Evolutionary conservation across 2,888 invertebrate species (phyloP).

Genomic region (Epiperipatus broadwayi): DNA sequence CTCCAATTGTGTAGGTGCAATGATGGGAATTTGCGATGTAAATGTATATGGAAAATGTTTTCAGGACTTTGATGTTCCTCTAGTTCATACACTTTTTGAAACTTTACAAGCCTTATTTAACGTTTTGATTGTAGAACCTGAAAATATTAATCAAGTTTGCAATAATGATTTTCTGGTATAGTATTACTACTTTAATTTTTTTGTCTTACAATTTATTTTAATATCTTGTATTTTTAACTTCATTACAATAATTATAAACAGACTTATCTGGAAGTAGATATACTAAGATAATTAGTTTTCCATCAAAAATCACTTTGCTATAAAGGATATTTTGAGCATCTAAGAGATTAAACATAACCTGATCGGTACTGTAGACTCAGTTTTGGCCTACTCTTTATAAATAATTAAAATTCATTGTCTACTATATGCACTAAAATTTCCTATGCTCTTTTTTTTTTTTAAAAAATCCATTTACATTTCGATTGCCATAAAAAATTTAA

Average conservation of each 20-base stretch:
- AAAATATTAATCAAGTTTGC: conserved; percentile 86
- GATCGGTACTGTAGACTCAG: too few species aligned
- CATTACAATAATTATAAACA: conserved; percentile 4
- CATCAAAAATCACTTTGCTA: too few species aligned
- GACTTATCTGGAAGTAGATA: conserved; percentile 10
- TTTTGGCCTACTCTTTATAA: too few species aligned
- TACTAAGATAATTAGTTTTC: too few species aligned
- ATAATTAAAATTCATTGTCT: too few species aligned
- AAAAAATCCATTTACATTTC: too few species aligned
- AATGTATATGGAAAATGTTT: conserved; percentile 84
- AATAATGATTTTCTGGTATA: conserved; percentile 79
- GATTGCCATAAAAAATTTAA: too few species aligned
- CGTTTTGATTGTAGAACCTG: conserved; percentile 77
- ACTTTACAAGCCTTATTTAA: conserved; percentile 88
- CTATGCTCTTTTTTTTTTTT: too few species aligned
- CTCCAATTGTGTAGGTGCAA: conserved; percentile 47
- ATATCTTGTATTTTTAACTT: neutral
- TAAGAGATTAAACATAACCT: too few species aligned
- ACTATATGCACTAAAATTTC: too few species aligned
- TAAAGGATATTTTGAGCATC: too few species aligned
- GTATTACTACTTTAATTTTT: conserved; percentile 20
- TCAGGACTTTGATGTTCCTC: conserved; percentile 51
- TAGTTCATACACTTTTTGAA: conserved; percentile 76
- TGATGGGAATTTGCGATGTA: conserved; percentile 94
- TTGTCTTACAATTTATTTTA: conserved; percentile 8